Conservation (phyloP, 2,113 vertebrate species). For the human region GRCh38 chr7:8418501-8419000, state of each 20-base stretch:
- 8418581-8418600: background rate
- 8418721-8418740: background rate
- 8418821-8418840: conserved; percentile 49
- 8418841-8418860: conserved; percentile 85
- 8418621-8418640: background rate
- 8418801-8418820: background rate
- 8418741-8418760: background rate
- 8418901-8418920: conserved; percentile 49
- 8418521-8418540: background rate
- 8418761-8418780: conserved; percentile 7
- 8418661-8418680: background rate
- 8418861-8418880: conserved; percentile 79
- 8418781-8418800: background rate
- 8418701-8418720: background rate
- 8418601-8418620: background rate
- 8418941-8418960: conserved; percentile 61
- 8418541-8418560: background rate
- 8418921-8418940: conserved; percentile 65
- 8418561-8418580: background rate
- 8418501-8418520: background rate
- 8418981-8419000: conserved; percentile 21
- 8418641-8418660: background rate
- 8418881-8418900: conserved; percentile 64
- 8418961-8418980: conserved; percentile 42
- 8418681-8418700: background rate